Evolutionary conservation across 2,888 invertebrate species (phyloP).

Genomic region (Alitta virens): DNA sequence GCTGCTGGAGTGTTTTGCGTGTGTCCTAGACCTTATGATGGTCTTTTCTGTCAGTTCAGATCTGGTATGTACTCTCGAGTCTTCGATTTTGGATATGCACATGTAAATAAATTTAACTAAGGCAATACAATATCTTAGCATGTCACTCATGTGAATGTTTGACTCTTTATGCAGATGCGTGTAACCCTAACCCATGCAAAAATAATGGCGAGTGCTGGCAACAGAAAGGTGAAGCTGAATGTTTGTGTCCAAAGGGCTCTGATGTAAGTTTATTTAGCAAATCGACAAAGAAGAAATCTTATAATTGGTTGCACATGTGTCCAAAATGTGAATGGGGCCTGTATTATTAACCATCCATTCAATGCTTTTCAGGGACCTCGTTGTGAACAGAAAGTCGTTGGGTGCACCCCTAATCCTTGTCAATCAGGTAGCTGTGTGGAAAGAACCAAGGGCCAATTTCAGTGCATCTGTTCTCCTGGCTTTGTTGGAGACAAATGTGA

Average conservation of each 20-base stretch:
- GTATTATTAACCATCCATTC: too few species aligned
- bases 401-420: constrained; percentile 28
- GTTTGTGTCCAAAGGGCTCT: constrained; percentile 29
- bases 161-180: constrained; percentile 17
- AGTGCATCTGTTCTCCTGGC: constrained; percentile 30
- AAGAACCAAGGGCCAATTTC: constrained; percentile 17
- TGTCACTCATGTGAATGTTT: too few species aligned
- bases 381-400: constrained; percentile 21
- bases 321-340: too few species aligned
- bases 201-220: constrained; percentile 30
- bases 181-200: constrained; percentile 31
- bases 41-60: constrained; percentile 32
- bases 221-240: constrained; percentile 20
- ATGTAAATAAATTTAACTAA: neutral
- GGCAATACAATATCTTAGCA: neutral
- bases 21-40: constrained; percentile 28
- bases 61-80: constrained; percentile 18
- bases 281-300: too few species aligned
- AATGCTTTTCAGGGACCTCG: constrained; percentile 24
- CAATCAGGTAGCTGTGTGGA: constrained; percentile 27
- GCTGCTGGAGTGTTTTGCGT: constrained; percentile 34
- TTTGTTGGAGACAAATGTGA: constrained; percentile 24
- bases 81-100: too few species aligned
- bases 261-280: too few species aligned
- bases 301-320: too few species aligned